Percentiles rank a stretch among this genome's conserved stretches.
These are phyloP conservation scores for Psephotus haematonotus DNA, from an alignment of 2,113 vertebrate genomes.

Conservation along the genomic window DNA sequence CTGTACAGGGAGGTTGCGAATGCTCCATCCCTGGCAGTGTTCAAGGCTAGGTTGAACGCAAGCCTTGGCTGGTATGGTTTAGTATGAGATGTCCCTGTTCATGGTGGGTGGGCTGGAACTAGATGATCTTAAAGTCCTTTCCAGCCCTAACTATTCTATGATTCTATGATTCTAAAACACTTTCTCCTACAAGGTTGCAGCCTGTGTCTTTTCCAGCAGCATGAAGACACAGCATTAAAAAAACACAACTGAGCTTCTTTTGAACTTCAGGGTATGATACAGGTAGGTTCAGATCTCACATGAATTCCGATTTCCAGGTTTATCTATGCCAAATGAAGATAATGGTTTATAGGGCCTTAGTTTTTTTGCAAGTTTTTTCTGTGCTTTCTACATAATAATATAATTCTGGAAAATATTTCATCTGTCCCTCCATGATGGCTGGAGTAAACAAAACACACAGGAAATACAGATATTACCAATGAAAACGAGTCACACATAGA, in stretches of 20 bases:
- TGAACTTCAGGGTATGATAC: neutral
- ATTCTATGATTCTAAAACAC: neutral
- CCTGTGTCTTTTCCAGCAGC: neutral
- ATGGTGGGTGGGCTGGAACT: no score
- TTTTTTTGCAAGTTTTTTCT: neutral
- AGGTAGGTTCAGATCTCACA: neutral
- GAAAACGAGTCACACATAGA: neutral
- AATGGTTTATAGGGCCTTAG: neutral
- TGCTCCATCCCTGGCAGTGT: no score
- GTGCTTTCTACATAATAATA: neutral
- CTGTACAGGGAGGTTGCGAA: no score
- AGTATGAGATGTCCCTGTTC: no score
- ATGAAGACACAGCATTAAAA: neutral
- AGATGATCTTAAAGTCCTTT: no score
- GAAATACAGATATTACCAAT: neutral
- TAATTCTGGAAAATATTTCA: neutral
- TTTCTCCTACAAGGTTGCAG: neutral
- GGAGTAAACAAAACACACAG: neutral
- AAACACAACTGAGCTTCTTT: neutral
- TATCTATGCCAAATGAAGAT: neutral
- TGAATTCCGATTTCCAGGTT: neutral
- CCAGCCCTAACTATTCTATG: no score
- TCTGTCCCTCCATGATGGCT: neutral
- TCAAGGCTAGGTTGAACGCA: no score
- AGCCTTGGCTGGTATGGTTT: no score